Percentiles rank a stretch among this genome's conserved stretches.
phyloP scores from a whole-genome alignment of 2,797 vertebrate species.

The Periophthalmus magnuspinnatus region DNA sequence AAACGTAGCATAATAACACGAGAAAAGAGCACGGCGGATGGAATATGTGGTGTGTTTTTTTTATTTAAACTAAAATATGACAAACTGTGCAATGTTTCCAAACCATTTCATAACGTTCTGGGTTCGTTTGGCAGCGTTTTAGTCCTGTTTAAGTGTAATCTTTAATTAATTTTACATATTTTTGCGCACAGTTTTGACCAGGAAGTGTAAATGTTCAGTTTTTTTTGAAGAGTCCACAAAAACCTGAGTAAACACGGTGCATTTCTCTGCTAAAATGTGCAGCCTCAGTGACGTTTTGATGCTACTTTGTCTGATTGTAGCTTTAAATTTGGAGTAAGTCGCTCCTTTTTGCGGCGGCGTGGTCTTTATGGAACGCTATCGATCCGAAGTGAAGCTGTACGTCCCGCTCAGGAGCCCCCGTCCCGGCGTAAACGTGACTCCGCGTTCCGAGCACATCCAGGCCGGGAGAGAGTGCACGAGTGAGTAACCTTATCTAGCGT shows the following conservation, averaged over 20 bases:
- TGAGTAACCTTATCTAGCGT: constrained; percentile 66
- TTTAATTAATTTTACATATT: not conserved
- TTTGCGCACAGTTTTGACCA: not conserved
- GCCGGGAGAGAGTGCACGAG: constrained; percentile 42
- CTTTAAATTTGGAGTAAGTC: no score
- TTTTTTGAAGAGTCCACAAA: not conserved
- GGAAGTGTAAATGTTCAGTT: not conserved
- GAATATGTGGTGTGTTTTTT: not conserved
- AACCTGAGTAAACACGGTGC: not conserved
- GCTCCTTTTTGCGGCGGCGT: not conserved
- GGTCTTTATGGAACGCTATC: not conserved
- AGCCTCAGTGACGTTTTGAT: not conserved
- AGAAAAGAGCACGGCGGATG: no score
- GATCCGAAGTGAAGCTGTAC: not conserved
- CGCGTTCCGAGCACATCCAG: constrained; percentile 25
- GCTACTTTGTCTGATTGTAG: not conserved
- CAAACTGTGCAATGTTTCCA: not conserved
- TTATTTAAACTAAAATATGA: not conserved
- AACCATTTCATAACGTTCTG: not conserved
- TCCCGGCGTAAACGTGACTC: constrained; percentile 12
- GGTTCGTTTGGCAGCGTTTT: not conserved
- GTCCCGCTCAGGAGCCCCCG: not conserved
- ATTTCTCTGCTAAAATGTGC: not conserved
- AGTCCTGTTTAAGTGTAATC: not conserved
- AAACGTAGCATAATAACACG: not conserved